Conservation (phyloP, 2,797 vertebrate species). For the Platyrinchus mystaceus region DNA sequence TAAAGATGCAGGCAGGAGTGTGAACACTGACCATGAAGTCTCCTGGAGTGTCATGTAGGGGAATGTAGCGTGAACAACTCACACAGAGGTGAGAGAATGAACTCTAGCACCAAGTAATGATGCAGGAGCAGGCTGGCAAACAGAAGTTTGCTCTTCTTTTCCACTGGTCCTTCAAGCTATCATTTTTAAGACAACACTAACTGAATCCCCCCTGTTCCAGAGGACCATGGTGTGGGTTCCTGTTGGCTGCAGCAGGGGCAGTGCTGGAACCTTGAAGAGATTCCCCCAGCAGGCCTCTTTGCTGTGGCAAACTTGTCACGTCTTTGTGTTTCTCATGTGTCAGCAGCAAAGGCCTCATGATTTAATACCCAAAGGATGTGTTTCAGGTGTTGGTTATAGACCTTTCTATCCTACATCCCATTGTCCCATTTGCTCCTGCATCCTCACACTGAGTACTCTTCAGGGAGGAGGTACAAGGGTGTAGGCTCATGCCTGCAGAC, state of each 20-base stretch:
- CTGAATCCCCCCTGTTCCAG: neutral
- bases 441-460: no score
- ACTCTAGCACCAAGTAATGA: no score
- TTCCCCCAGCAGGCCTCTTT: neutral
- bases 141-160: neutral
- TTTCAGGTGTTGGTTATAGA: neutral
- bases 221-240: neutral
- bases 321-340: neutral
- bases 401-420: neutral
- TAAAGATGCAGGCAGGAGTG: neutral
- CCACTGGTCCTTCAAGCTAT: neutral
- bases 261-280: neutral
- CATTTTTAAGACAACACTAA: neutral
- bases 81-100: rapidly evolving
- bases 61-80: rapidly evolving
- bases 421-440: neutral
- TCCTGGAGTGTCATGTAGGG: rapidly evolving
- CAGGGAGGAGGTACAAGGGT: neutral
- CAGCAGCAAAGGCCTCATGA: neutral
- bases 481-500: neutral
- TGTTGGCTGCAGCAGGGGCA: neutral
- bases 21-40: neutral
- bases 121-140: neutral
- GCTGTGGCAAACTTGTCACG: neutral
- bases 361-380: neutral